A percentile compares a stretch with the other conserved stretches of the same genome.
These are phyloP conservation scores for Lindbergichthys nudifrons DNA, from an alignment of 2,797 vertebrate genomes.

Conservation along the genomic window DNA sequence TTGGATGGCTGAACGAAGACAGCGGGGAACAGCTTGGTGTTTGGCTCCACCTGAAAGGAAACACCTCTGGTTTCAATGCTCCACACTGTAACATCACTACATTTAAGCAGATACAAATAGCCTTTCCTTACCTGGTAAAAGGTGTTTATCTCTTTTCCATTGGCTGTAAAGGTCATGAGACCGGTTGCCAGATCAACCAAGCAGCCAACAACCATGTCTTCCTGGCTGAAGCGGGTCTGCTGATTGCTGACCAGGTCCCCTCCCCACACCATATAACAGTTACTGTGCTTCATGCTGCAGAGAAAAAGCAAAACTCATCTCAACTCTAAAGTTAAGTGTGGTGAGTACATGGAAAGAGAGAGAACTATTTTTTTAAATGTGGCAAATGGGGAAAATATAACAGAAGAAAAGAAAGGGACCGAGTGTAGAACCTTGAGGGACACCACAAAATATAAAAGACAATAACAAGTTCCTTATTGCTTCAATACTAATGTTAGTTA, in stretches of 20 bases:
- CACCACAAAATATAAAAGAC: background rate
- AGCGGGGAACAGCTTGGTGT: constrained; percentile 95
- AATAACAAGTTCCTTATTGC: too few species aligned
- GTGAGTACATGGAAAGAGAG: background rate
- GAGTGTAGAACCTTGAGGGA: background rate
- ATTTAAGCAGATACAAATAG: background rate
- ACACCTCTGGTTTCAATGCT: background rate
- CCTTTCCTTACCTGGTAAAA: constrained; percentile 90
- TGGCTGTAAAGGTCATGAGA: constrained; percentile 94
- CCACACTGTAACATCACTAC: background rate
- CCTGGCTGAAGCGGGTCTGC: constrained; percentile 91
- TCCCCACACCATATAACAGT: constrained; percentile 98
- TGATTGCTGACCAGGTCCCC: constrained; percentile 91
- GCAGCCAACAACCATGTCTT: constrained; percentile 93
- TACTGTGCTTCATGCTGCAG: constrained; percentile 93
- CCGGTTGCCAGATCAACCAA: constrained; percentile 93
- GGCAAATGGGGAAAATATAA: background rate
- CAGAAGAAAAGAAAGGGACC: background rate
- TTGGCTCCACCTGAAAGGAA: constrained; percentile 91
- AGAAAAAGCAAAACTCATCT: constrained; percentile 7
- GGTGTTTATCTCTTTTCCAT: constrained; percentile 95
- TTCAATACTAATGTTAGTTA: too few species aligned
- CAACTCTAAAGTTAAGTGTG: background rate
- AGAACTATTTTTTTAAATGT: background rate
- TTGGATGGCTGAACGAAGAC: constrained; percentile 89